Base-by-base conservation (phyloP, 2,113 vertebrate species). In the Chaenogobius annularis region DNA sequence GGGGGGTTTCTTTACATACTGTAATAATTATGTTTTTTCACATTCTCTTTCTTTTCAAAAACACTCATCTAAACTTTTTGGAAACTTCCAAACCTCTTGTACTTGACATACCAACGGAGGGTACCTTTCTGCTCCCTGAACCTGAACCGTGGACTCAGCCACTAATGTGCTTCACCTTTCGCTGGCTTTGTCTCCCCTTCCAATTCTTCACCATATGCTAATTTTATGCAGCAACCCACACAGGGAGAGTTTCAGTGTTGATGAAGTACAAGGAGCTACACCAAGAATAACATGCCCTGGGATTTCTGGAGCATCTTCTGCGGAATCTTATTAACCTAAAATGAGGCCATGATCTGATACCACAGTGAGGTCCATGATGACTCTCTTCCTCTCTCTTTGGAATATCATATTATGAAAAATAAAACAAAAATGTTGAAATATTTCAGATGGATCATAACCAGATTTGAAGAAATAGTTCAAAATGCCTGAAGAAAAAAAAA, bases 221-320 rank as follows among this genome's bases (percentile, higher is more conserved):
- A 85, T 87, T 83, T 63, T 63, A 80, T 77, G 58, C 70, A 80
- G 63, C 54, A 58, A 68, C n/a, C 71, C 76, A 83, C 75, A 73
- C 74, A 76, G 74, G 74, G 35, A 71, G 75, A 83, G 48, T 67
- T 55, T 22, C 66, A 62, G 59, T 74, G 65, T 74, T 81, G 66
- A 81, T 84, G 66, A 78, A 75, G 52, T 70, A 74, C 64, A 83
- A 48, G 52, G 66, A 72, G 63, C 55, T 74, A 75, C 50, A 54
- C 68, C 72, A 77, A 87, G 83, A 87, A 84, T 83, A 84, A 73
- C 59, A 40, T 40, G 37, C 2, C 37, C 37, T 5, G 40, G 35
- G 68, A 70, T 79, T 81, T 58, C 56, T 50, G 35, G 48, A 75
- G 31, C 70, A 35, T 50, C 43, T 43, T 66, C 74, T 68, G 55